Percentiles rank a stretch among this genome's conserved stretches.
phyloP scores from a whole-genome alignment of 2,888 invertebrate species.

The Volucella zonaria region DNA sequence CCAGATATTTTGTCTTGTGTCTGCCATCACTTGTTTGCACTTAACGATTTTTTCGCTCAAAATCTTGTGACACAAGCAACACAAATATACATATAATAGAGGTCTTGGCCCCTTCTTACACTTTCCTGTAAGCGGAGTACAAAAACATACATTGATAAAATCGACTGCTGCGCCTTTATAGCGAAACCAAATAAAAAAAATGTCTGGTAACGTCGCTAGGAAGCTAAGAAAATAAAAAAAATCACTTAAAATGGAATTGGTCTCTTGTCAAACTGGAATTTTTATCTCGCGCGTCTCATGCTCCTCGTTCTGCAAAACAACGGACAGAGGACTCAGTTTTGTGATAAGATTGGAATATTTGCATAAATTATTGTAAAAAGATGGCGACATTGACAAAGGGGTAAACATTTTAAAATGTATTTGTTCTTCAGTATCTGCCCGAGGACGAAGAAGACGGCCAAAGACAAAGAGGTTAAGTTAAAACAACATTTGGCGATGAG shows the following conservation, averaged over 20 bases:
- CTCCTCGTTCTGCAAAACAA: slow-evolving; percentile 45
- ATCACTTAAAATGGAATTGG: slow-evolving; percentile 64
- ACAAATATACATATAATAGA: slow-evolving; percentile 43
- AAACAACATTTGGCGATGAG: slow-evolving; percentile 10
- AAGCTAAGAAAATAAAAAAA: slow-evolving; percentile 20
- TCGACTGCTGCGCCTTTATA: slow-evolving; percentile 37
- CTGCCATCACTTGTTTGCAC: slow-evolving; percentile 47
- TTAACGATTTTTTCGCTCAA: slow-evolving; percentile 3
- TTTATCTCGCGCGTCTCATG: slow-evolving; percentile 55
- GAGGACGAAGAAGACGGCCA: slow-evolving; percentile 17
- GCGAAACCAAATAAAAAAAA: slow-evolving; percentile 44
- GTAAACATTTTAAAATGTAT: slow-evolving; percentile 54
- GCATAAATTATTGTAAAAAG: slow-evolving; percentile 67
- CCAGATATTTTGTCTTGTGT: slow-evolving; percentile 16
- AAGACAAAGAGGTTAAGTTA: neutral
- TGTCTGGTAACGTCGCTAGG: slow-evolving; percentile 18
- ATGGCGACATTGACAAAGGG: slow-evolving; percentile 68
- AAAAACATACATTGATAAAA: slow-evolving; percentile 54
- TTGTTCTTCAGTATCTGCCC: slow-evolving; percentile 17
- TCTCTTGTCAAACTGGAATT: slow-evolving; percentile 69
- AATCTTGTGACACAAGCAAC: slow-evolving; percentile 14
- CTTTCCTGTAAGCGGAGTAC: slow-evolving; percentile 24
- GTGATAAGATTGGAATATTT: slow-evolving; percentile 71
- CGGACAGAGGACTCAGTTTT: slow-evolving; percentile 51
- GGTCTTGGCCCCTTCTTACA: neutral